Conservation (phyloP, 2,797 vertebrate genomes). For the Hippopotamyrus pictus region DNA sequence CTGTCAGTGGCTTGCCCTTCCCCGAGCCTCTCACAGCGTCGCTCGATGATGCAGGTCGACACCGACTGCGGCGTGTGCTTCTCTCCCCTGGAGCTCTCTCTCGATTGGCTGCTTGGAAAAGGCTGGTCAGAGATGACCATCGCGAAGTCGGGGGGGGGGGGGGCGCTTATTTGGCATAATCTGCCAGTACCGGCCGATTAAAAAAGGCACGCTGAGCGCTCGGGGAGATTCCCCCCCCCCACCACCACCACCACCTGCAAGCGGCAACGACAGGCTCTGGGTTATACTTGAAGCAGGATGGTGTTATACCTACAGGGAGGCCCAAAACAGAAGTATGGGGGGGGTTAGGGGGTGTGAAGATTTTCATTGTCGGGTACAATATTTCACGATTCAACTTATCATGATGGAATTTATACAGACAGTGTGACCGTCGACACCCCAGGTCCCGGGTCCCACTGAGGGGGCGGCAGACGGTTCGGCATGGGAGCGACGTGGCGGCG, state of each 20-base stretch:
- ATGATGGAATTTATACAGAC: neutral
- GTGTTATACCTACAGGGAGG: constrained; percentile 63
- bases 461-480: constrained; percentile 91
- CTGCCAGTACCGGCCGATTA: constrained; percentile 34
- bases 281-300: constrained; percentile 62
- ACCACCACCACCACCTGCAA: constrained; percentile 50
- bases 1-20: constrained; percentile 66
- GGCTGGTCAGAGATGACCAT: neutral
- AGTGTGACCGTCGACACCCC: constrained; percentile 61
- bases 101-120: neutral
- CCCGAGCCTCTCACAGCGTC: constrained; percentile 54
- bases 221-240: constrained; percentile 40
- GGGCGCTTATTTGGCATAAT: constrained; percentile 41
- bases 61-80: neutral
- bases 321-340: constrained; percentile 55
- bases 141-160: neutral
- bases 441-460: constrained; percentile 77
- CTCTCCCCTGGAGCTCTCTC: neutral
- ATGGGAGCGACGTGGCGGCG: constrained; percentile 93
- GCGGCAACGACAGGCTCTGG: constrained; percentile 58
- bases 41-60: constrained; percentile 61
- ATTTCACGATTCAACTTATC: neutral
- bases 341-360: constrained; percentile 23
- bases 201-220: constrained; percentile 52
- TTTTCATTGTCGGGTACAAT: constrained; percentile 65